A percentile compares a stretch with the other conserved stretches of the same genome.
Evolutionary conservation across 1,140 invertebrate species (phyloP).

Genomic region (Glomeris maerens): DNA sequence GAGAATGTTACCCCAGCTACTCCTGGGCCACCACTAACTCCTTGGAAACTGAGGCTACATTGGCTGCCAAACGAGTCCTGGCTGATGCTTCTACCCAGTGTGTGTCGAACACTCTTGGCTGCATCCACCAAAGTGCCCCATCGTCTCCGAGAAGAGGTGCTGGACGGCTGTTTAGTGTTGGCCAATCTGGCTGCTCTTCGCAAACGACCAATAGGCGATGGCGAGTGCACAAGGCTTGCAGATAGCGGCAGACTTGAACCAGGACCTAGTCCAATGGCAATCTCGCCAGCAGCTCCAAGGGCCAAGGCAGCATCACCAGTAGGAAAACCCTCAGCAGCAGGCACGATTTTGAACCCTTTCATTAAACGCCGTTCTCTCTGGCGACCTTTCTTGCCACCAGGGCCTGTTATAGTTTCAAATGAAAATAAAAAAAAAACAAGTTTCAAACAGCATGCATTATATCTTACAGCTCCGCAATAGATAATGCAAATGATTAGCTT

Average conservation of each 20-base stretch:
- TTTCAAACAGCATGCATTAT: too few relatives aligned
- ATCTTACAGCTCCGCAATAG: too few relatives aligned
- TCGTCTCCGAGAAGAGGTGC: constrained; percentile 38
- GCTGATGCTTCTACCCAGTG: constrained; percentile 53
- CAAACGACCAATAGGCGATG: constrained; percentile 39
- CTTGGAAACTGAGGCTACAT: constrained; percentile 26
- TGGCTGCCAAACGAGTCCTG: constrained; percentile 70
- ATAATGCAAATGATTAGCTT: too few relatives aligned
- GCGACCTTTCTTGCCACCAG: constrained; percentile 80
- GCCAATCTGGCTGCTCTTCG: constrained; percentile 26
- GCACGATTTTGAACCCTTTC: constrained; percentile 72
- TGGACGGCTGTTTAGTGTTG: constrained; percentile 25
- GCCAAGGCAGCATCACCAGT: constrained; percentile 9
- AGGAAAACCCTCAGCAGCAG: constrained; percentile 50
- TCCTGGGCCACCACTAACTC: constrained; percentile 9
- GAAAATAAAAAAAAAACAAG: too few relatives aligned
- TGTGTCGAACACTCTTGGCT: constrained; percentile 51
- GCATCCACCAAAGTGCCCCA: constrained; percentile 71
- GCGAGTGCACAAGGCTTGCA: constrained; percentile 31
- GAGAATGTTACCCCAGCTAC: not conserved
- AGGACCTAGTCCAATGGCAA: not conserved
- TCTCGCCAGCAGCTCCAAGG: constrained; percentile 6
- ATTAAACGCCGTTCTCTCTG: constrained; percentile 80
- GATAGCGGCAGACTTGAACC: constrained; percentile 32
- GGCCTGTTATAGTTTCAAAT: constrained; percentile 42